Base-by-base conservation (phyloP, 2,888 invertebrate species). In the Latheticus oryzae region DNA sequence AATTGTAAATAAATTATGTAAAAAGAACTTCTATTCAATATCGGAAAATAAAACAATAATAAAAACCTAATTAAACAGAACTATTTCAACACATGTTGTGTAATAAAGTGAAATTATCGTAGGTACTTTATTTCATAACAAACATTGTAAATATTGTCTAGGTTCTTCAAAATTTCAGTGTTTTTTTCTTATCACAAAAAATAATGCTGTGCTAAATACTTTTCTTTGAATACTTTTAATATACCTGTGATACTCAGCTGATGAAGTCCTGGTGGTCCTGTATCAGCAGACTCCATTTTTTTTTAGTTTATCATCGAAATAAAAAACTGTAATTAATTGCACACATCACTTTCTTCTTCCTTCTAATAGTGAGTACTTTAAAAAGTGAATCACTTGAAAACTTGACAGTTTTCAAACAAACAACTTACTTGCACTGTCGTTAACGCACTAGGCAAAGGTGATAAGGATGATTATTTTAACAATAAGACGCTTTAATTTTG, bases 201-300 rank as follows among this genome's bases (percentile, higher is more conserved):
- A 35, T 47, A 32, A 21, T 5, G 19, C 17, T 5, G n/a, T n/a
- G n/a, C n/a, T n/a, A n/a, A 21, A 40, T 40, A 30, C 45, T 45
- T 19, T 12, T 33, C 33, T 5, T 5, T 8, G 16, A 16, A n/a
- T n/a, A n/a, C n/a, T n/a, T n/a, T n/a, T n/a, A n/a, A 15, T 24
- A 23, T 78, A 88, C 88, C 84, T 76, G 85, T 87, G 61, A 88
- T 82, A 76, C 84, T 85, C 62, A 88, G 80, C 77, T 88, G 87
- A 77, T 88, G 84, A 77, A 84, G 85, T 68, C 85, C 85, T 67
- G 80, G 70, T 67, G 80, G 70, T 51, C 77, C 78, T 67, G 75
- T 71, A 57, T 74, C 75, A 55, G 63, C 60, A 65, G 72, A 72
- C 56, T 73, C 70, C 73, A 73, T 73, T 55, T 37, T 65, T 43